Conservation (phyloP, 2,888 invertebrate genomes). For the Philereme transversata region DNA sequence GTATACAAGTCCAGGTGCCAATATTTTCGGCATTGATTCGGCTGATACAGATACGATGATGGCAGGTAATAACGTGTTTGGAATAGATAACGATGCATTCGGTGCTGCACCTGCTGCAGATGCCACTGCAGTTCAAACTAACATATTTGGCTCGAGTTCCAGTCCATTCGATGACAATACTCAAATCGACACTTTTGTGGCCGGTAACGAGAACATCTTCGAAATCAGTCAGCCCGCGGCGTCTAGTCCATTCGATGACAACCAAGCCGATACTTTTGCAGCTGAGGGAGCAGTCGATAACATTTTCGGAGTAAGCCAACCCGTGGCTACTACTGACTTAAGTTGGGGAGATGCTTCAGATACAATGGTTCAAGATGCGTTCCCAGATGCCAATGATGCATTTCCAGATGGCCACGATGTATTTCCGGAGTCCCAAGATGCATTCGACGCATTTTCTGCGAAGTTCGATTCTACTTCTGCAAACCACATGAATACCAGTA, state of each 20-base stretch:
- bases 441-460: constrained; percentile 94
- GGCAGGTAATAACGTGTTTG: constrained; percentile 41
- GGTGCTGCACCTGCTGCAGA: constrained; percentile 24
- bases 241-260: constrained; percentile 29
- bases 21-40: constrained; percentile 53
- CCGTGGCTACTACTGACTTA: constrained; percentile 46
- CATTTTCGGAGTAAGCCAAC: constrained; percentile 36
- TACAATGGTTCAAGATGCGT: constrained; percentile 59
- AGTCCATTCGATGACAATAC: constrained; percentile 37
- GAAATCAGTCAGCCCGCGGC: constrained; percentile 36
- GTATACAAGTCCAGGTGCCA: constrained; percentile 41
- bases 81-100: constrained; percentile 40
- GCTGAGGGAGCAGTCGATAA: constrained; percentile 28
- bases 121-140: constrained; percentile 33
- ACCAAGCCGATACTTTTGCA: constrained; percentile 28
- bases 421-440: constrained; percentile 66
- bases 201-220: constrained; percentile 36
- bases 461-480: constrained; percentile 91
- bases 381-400: constrained; percentile 70
- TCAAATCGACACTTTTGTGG: constrained; percentile 33
- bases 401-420: constrained; percentile 69
- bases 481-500: constrained; percentile 64
- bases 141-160: constrained; percentile 45
- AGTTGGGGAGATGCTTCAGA: constrained; percentile 59
- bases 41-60: constrained; percentile 51